Percentiles rank a stretch among this genome's conserved stretches.
These are phyloP conservation scores for Adelphocoris suturalis DNA, from an alignment of 2,888 invertebrate species.

Conservation along the genomic window DNA sequence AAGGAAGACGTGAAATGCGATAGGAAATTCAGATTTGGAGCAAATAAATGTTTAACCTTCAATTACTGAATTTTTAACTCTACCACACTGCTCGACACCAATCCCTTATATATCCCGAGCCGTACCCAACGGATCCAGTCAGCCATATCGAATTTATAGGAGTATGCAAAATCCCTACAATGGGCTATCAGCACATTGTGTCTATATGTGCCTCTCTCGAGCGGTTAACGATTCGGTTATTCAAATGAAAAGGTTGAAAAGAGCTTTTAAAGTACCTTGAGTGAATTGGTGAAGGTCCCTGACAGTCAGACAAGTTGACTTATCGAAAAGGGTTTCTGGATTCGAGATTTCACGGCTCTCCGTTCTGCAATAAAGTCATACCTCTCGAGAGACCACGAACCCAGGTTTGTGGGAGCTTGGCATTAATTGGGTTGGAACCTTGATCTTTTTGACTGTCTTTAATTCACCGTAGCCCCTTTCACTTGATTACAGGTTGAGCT, in stretches of 20 bases:
- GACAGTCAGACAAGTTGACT: background rate
- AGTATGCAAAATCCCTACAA: no score
- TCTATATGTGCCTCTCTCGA: no score
- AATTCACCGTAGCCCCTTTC: slow-evolving; percentile 37
- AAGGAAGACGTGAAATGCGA: no score
- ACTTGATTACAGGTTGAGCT: slow-evolving; percentile 56
- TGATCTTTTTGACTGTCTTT: slow-evolving; percentile 61
- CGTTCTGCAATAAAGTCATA: background rate
- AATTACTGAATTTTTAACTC: no score
- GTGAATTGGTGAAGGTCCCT: background rate
- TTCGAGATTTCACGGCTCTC: slow-evolving; percentile 11
- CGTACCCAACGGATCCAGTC: no score
- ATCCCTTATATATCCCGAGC: no score
- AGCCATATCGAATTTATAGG: no score
- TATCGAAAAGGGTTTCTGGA: slow-evolving; percentile 31
- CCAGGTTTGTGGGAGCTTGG: background rate
- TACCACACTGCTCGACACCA: no score
- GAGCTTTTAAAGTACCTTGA: background rate
- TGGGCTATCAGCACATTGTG: no score
- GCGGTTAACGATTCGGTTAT: background rate
- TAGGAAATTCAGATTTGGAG: no score
- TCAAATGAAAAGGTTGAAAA: background rate
- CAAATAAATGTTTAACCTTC: no score
- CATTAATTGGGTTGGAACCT: slow-evolving; percentile 54
- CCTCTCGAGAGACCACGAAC: background rate